phyloP scores from a whole-genome alignment of 2,797 vertebrate species.

The Danio albolineatus region DNA sequence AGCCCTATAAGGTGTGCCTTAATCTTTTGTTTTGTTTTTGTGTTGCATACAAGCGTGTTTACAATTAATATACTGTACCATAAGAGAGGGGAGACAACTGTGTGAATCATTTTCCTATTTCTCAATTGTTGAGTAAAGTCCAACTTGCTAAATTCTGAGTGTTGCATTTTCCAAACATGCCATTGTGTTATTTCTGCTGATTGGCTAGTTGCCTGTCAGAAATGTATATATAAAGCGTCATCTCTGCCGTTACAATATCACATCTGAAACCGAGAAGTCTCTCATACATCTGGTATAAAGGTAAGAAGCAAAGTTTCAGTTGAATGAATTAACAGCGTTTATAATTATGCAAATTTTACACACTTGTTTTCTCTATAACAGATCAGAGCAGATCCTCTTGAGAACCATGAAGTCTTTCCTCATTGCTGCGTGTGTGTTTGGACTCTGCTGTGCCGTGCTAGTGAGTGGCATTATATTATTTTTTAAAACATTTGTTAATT shows the following conservation, averaged over 20 bases:
- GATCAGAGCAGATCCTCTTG: not conserved
- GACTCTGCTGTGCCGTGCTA: constrained; percentile 34
- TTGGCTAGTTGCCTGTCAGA: constrained; percentile 45
- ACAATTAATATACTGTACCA: not conserved
- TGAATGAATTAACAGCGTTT: not conserved
- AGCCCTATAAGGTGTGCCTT: not conserved
- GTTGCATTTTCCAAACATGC: constrained; percentile 4
- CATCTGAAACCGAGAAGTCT: not conserved
- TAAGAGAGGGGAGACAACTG: not conserved
- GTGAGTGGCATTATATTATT: constrained; percentile 45
- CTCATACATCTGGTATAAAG: not conserved
- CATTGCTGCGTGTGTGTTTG: constrained; percentile 43
- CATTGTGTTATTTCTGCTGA: constrained; percentile 10
- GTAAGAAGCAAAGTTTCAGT: not conserved
- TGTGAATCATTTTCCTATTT: constrained; percentile 5
- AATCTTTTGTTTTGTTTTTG: constrained; percentile 22
- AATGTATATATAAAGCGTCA: constrained; percentile 39
- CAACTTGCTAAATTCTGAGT: not conserved
- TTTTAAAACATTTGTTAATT: not conserved
- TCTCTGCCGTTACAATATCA: not conserved
- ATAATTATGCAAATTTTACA: not conserved
- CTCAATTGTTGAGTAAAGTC: constrained; percentile 14
- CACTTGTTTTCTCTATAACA: not conserved
- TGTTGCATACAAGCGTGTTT: not conserved
- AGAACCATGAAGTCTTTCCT: constrained; percentile 52